Conservation (phyloP, 2,797 vertebrate species). For the Selene dorsalis region DNA sequence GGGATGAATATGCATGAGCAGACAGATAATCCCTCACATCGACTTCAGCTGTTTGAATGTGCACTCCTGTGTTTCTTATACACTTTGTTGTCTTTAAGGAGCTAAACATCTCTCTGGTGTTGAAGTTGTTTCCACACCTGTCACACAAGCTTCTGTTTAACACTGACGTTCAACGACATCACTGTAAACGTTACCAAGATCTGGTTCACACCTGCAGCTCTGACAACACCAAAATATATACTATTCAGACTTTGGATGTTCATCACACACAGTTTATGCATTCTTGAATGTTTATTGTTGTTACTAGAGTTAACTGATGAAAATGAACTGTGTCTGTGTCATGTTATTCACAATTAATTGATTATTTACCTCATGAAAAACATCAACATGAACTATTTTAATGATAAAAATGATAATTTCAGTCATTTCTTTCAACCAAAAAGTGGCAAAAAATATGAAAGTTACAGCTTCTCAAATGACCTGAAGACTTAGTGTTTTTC, state of each 20-base stretch:
- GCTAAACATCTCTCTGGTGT: neutral
- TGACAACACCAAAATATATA: neutral
- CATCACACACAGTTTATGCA: neutral
- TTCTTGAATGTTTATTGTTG: neutral
- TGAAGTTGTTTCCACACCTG: neutral
- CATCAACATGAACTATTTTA: neutral
- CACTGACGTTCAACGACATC: neutral
- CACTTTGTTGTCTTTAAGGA: neutral
- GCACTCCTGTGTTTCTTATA: neutral
- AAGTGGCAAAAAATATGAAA: neutral
- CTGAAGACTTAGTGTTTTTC: neutral
- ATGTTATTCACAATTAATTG: neutral
- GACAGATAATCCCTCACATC: conserved; percentile 1
- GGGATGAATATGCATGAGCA: neutral
- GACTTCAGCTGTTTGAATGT: neutral
- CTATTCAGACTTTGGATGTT: neutral
- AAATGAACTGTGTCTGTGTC: neutral
- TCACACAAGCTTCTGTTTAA: neutral
- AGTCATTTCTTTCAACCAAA: neutral
- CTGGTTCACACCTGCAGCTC: neutral
- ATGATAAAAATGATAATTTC: neutral
- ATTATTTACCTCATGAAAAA: neutral
- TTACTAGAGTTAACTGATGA: neutral
- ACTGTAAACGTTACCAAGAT: neutral
- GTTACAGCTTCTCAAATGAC: neutral